Base-by-base conservation (phyloP, 2,888 invertebrate genomes). In the Seira sanloemensis region DNA sequence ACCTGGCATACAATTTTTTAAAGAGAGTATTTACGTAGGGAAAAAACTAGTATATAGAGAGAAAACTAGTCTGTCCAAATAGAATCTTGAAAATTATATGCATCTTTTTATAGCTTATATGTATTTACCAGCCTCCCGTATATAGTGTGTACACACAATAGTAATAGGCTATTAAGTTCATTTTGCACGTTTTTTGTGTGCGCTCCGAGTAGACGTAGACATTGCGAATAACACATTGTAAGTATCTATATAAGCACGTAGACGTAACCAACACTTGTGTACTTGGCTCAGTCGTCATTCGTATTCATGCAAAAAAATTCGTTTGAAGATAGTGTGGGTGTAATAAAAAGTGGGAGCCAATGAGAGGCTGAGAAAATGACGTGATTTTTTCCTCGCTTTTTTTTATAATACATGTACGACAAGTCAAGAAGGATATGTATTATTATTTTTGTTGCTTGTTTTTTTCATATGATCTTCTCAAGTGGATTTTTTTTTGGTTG, bases 281-380 rank as follows among this genome's bases (percentile, higher is more conserved):
- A 50, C 50, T 50, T 50, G n/a, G n/a, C n/a, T n/a, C 50, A 50
- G 50, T 50, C 50, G 50, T 50, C 50, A 50, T 50, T 50, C 16
- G n/a, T 50, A 50, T 18, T 50, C 50, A 50, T 50, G 50, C 50
- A 50, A 50, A 50, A 50, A 50, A n/a, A 12, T 50, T 50, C 5
- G 50, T 50, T 50, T 16, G n/a, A 72, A 83, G 79, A 85, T 80
- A 81, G 87, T 86, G 87, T 88, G 86, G 88, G 88, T 86, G 88
- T 88, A 79, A 83, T 80, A 71, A 78, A 73, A 75, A 62, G 25
- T 19, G 4, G 12, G 78, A 50, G 66, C 88, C 88, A 88, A 88
- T 88, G 85, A 86, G 78, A 85, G 79, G 75, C 67, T 37, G 46
- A 27, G 78, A 86, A 88, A 88, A 88, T 88, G 87, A 88, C 88